Evolutionary conservation across 2,113 vertebrate species (phyloP).

Genomic region (Notarius lentiginosus): DNA sequence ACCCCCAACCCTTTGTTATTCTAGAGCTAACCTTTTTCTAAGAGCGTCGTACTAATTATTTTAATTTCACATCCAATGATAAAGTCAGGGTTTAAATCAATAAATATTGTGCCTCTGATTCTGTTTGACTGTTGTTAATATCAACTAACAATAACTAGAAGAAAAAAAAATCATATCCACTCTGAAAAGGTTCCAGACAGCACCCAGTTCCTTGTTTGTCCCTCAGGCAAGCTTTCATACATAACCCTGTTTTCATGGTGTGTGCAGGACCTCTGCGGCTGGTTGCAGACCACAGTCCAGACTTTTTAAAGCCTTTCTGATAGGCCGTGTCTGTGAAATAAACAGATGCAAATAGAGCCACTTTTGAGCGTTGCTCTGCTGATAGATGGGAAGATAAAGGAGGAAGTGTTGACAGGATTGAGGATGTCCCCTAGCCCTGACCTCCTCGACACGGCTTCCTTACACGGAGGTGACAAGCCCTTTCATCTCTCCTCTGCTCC

Average conservation of each 20-base stretch:
- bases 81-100: neutral
- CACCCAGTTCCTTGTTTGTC: neutral
- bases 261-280: neutral
- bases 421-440: constrained; percentile 55
- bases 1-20: neutral
- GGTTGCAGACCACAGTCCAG: neutral
- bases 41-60: neutral
- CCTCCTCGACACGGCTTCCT: constrained; percentile 54
- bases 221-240: neutral
- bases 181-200: neutral
- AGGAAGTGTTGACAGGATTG: constrained; percentile 47
- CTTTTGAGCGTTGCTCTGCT: constrained; percentile 15
- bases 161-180: neutral
- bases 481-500: constrained; percentile 66
- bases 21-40: neutral
- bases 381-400: constrained; percentile 51
- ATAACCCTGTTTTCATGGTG: neutral
- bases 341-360: constrained; percentile 24
- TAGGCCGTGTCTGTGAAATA: constrained; percentile 23
- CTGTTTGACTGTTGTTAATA: neutral
- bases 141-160: neutral
- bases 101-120: neutral
- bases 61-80: neutral
- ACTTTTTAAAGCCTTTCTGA: neutral
- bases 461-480: constrained; percentile 66